Evolutionary conservation across 2,888 invertebrate species (phyloP), one percentile per base, ranked within the genome.

Genomic region (Drosophila niveifrons): DNA sequence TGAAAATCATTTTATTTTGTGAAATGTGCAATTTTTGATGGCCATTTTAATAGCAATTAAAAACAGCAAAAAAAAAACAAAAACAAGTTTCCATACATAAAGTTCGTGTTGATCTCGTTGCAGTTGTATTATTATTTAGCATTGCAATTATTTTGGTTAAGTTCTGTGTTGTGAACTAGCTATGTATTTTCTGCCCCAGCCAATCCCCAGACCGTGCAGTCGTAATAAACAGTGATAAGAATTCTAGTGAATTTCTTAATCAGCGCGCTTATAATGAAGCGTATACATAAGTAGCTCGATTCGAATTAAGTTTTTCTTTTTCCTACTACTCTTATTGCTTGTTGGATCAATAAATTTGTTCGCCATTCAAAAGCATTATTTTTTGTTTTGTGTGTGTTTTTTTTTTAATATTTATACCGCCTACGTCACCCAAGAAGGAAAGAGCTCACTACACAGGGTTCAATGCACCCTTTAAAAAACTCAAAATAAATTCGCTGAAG

Each of bases 341-440:
- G 78, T 76, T 76, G 44, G 61, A 76, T 76, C 73, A 77, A 76
- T 76, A 76, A 55, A 36, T 61, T 52, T 56, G 56, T 53, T 62
- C 29, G 48, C 51, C 34, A 55, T 61, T 53, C 58, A 62, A 73
- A 72, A 69, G 62, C 17, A 58, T 61, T 23, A 23, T 23, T 23
- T 23, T 59, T 66, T 57, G 2, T 39, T 43, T 59, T 52, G 18
- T 11, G 23, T 23, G n/a, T n/a, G n/a, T 31, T 75, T 69, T 43
- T 70, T 70, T 65, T 67, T 71, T 63, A 66, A 69, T 69, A 53
- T 70, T 41, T 13, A 46, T 44, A 44, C 61, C 50, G 39, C 53
- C 58, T n/a, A 67, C 61, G 9, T 3, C 3, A 13, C 10, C 8
- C 1, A 34, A 46, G 13, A 56, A 66, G 28, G 52, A 15, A 56